Conservation (phyloP, 2,113 vertebrate species). For the Turnix velox region DNA sequence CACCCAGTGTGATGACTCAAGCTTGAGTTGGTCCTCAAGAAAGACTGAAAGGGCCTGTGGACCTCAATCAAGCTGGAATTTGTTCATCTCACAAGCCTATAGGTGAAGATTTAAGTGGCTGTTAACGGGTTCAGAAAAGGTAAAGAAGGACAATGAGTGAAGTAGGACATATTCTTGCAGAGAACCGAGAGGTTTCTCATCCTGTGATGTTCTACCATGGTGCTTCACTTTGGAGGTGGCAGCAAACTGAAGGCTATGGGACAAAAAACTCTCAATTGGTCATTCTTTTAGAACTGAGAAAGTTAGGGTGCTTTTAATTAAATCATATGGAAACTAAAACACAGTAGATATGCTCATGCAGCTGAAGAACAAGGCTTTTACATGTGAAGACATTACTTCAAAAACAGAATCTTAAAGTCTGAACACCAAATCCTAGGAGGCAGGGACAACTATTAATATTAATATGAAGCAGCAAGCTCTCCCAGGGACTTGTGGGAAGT, state of each 20-base stretch:
- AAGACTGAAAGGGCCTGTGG: not conserved
- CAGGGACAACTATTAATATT: not conserved
- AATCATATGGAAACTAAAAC: not conserved
- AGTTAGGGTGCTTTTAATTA: not conserved
- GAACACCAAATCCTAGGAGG: not conserved
- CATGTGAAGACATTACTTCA: not conserved
- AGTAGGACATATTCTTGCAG: not conserved
- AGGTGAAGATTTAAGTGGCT: not conserved
- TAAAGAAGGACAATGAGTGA: not conserved
- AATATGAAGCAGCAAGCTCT: not conserved
- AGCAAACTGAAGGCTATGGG: not conserved
- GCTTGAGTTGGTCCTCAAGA: not conserved
- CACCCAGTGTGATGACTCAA: not conserved
- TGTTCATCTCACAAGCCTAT: not conserved
- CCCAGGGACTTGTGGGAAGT: not conserved
- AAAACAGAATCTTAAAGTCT: not conserved
- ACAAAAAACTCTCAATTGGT: not conserved
- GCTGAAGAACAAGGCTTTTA: not conserved
- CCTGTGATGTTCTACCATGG: not conserved
- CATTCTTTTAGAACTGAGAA: not conserved
- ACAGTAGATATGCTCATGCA: not conserved
- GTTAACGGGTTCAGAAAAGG: not conserved
- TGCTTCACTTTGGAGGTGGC: not conserved
- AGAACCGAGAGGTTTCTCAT: rapidly evolving
- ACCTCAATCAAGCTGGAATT: not conserved